Base-by-base conservation (phyloP, 35 echinoderm and acorn worm genomes). In the Apostichopus japonicus region DNA sequence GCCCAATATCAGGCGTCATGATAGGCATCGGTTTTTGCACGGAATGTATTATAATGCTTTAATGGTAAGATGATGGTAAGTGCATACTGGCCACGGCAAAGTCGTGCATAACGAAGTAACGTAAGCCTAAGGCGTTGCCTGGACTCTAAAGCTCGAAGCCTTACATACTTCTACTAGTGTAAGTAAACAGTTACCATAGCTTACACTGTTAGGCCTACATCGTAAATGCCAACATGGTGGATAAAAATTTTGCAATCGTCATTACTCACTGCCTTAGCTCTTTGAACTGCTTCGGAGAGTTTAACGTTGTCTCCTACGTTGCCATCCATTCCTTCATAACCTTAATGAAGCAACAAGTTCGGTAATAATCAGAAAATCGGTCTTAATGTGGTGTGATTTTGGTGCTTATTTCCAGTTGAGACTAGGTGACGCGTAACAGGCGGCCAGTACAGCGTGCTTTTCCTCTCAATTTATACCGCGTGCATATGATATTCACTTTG, bases 261-360 rank as follows among this genome's bases (percentile, higher is more conserved):
- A 7, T 75, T 1, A 83, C 86, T 87, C 23, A 87, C 86, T 24
- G 86, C 86, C 63, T 87, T 87, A 63, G 86, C 86, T 71, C 86
- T 87, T 87, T 65, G 86, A 71, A 87, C 86, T 87, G 86, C 86
- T 87, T 87, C 86, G 86, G 86, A 87, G 86, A 87, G 86, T 22
- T 87, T 87, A 53, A 87, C 63, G 58, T 63, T 87, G 5, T 87
- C 86, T 23, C 86, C 86, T 87, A 87, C 63, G 58, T 56, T 87
- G 53, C 54, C 86, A 87, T 87, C 86, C 86, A 87, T 87, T 87
- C 86, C 86, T 87, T 87, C 86, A 63, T 87, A 87, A 56, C 86
- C 86, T 87, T 87, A 62, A 10, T 23, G 65, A 63, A 61, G 65
- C 86, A 87, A 9, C 11, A 87, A 87, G 10, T 87, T 61, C 10